phyloP scores from a whole-genome alignment of 1,140 invertebrate genomes.

The Bicyclus anynana region DNA sequence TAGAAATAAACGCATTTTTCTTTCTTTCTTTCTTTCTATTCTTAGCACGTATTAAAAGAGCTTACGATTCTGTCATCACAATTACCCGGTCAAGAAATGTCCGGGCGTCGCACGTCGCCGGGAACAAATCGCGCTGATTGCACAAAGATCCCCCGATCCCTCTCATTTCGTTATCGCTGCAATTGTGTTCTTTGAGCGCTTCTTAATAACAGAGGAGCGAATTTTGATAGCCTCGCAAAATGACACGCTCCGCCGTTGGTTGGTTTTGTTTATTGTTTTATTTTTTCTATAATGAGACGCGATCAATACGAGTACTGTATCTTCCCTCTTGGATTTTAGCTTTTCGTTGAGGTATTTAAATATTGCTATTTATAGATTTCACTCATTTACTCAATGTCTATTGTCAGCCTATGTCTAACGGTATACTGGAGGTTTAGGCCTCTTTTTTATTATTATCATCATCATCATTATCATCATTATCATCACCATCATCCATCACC shows the following conservation, averaged over 20 bases:
- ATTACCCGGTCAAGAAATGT: constrained; percentile 25
- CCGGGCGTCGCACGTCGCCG: constrained; percentile 13
- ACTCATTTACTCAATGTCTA: no score
- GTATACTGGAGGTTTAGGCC: no score
- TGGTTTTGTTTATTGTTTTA: not conserved
- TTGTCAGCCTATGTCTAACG: no score
- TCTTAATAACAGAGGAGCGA: constrained; percentile 51
- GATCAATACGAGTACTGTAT: not conserved
- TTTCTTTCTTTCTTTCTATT: no score
- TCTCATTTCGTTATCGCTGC: constrained; percentile 56
- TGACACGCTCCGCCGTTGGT: constrained; percentile 13
- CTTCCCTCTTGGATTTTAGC: not conserved
- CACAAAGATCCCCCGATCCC: constrained; percentile 54
- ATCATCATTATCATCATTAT: no score
- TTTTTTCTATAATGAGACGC: not conserved
- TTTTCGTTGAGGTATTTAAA: no score
- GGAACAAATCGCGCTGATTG: constrained; percentile 61
- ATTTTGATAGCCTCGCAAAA: constrained; percentile 25
- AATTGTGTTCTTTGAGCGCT: constrained; percentile 49
- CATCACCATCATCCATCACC: no score
- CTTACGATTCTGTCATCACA: constrained; percentile 16
- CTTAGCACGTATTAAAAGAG: constrained; percentile 9
- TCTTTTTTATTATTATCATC: no score
- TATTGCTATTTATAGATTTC: no score
- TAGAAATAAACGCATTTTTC: no score